Evolutionary conservation across 2,797 vertebrate species (phyloP), one percentile per base, ranked within the genome.

Genomic region (Semaprochilodus insignis): DNA sequence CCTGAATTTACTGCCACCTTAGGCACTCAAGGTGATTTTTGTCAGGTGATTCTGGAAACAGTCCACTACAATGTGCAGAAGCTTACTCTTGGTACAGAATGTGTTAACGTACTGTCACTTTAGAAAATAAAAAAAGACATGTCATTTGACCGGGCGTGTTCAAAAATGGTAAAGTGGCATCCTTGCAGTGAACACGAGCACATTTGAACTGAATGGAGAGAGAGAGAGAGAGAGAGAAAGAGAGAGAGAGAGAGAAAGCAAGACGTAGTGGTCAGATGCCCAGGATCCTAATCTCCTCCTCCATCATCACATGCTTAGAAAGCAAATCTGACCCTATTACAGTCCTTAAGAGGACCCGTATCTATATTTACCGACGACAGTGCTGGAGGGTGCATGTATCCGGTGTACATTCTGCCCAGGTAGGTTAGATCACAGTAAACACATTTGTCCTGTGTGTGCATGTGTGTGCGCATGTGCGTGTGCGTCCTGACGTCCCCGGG

Each of bases 371-470:
- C 82, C 19, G 75, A 78, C 34, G 51, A 62, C 67, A 81, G 52
- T 70, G 51, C 23, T 25, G 72, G 51, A 66, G 63, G 63, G 31
- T 17, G 15, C 21, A 10, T n/a, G 3, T 57, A 55, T 15, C 90
- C 94, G 93, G 16, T 57, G 25, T 51, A n/a, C 6, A 21, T 57
- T 69, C 83, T 97, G 95, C 95, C 96, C 97, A 98, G 97, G 97
- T 97, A 97, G 96, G 96, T 97, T 97, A 96, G 97, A 96, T 96
- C 96, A 96, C 75, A 57, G 60, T 83, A 83, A 78, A 78, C 95
- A 96, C 95, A 97, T 97, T 97, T 97, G 96, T 97, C 96, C 96
- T 78, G 67, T 27, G 94, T 93, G 94, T 23, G 48, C 15, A 62
- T 62, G 70, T 63, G 48, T 27, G 65, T 82, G 34, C 82, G 78